A percentile compares a stretch with the other conserved stretches of the same genome.
Evolutionary conservation across 2,888 invertebrate genomes (phyloP).

Genomic region (Pollenia amentaria): DNA sequence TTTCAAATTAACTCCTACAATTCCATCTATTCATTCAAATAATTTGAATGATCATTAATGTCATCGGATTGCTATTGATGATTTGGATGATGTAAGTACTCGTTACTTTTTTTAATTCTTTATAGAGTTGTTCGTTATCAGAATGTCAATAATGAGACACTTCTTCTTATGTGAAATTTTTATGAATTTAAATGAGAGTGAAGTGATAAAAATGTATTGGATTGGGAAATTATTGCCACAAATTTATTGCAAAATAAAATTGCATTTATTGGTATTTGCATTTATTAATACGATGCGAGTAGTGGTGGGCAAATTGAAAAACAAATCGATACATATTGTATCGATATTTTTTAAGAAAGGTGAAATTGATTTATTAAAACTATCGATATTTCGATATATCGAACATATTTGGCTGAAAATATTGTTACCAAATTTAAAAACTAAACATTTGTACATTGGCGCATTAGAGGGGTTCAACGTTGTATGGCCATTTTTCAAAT

Average conservation of each 20-base stretch:
- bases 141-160: conserved; percentile 18
- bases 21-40: conserved; percentile 19
- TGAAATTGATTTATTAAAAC: too few relatives aligned
- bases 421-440: too few relatives aligned
- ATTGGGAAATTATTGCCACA: not conserved
- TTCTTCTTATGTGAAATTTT: not conserved
- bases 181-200: not conserved
- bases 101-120: not conserved
- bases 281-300: not conserved
- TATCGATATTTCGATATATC: too few relatives aligned
- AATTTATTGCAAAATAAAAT: not conserved
- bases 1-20: not conserved
- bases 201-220: conserved; percentile 20
- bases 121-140: conserved; percentile 11
- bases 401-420: too few relatives aligned
- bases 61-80: not conserved
- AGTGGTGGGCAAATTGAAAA: too few relatives aligned
- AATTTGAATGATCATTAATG: not conserved
- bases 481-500: too few relatives aligned
- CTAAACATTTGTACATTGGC: too few relatives aligned
- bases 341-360: too few relatives aligned
- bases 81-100: conserved; percentile 23
- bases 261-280: too few relatives aligned
- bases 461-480: too few relatives aligned
- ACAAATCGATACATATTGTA: too few relatives aligned